Base-by-base conservation (phyloP, 2,113 vertebrate genomes). In the Telmatochromis brichardi region DNA sequence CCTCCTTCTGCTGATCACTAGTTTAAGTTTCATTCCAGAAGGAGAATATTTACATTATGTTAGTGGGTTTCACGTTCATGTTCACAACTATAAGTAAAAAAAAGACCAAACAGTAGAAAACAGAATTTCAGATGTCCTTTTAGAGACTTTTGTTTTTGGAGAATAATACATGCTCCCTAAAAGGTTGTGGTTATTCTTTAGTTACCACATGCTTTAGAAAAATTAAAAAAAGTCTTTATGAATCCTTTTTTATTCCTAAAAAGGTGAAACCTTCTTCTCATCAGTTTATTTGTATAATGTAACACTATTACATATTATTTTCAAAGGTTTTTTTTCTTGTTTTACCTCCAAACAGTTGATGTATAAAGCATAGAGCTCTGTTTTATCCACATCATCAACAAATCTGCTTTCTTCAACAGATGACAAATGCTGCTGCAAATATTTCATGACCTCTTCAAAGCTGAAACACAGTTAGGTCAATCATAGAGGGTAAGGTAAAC, bases 151-250 rank as follows among this genome's bases (percentile, higher is more conserved):
- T 63, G 28, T 6, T 63, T 63, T 63, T 63, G 28, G 31, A 63
- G 31, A 63, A 63, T 3, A 35, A 35, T 63, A 35, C 31, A 63
- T 35, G 28, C 31, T 33, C 58, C 15, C 28, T 35, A 65, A 35
- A 19, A 65, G 33, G 5, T 12, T 65, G 2, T 65, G 33, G 33
- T 37, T 65, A 65, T 65, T 37, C 17, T 65, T 2, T 0, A 35
- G 60, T 65, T 35, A 65, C 60, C 33, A 37, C 19, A 0, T 65
- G 60, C 19, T 65, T 37, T 65, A 37, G 7, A 31, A 58, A 58
- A 58, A 58, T 15, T 15, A 4, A 17, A 5, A 55, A 60, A 1
- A 0, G 26, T 60, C 26, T 60, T 60, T 31, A 12, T 65, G 0
- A 65, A 65, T 35, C 33, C 33, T 37, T 65, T 21, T 65, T 33